phyloP scores from a whole-genome alignment of 2,113 vertebrate genomes.

The Rhynchomys soricoides region DNA sequence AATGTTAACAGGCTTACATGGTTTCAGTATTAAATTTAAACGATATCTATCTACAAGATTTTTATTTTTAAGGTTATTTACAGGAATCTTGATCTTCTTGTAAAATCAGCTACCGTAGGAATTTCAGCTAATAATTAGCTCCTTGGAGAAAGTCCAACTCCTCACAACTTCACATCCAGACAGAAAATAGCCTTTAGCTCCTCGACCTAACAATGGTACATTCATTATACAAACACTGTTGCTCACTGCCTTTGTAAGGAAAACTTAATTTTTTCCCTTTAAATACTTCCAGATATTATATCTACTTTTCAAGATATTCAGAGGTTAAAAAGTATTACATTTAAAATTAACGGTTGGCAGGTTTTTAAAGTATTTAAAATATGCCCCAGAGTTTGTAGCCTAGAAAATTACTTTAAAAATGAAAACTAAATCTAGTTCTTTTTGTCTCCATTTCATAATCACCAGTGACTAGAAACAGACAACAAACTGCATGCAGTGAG shows the following conservation, averaged over 20 bases:
- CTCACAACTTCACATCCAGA: constrained; percentile 74
- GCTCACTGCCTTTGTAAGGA: neutral
- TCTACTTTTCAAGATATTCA: neutral
- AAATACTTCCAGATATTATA: constrained; percentile 4
- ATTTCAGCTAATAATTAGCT: constrained; percentile 85
- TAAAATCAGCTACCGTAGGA: constrained; percentile 78
- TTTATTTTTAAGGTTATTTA: constrained; percentile 55
- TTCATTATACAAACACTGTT: neutral
- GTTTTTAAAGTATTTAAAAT: constrained; percentile 38
- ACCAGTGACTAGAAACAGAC: neutral
- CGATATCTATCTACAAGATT: neutral
- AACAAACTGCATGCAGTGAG: neutral
- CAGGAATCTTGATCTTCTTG: constrained; percentile 70
- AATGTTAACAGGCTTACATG: neutral
- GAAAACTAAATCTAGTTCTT: neutral
- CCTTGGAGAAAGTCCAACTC: constrained; percentile 77
- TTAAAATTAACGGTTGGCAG: neutral
- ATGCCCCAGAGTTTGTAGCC: neutral
- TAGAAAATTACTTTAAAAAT: constrained; percentile 39
- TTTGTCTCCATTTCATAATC: neutral
- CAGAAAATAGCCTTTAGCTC: constrained; percentile 69
- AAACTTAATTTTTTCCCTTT: neutral
- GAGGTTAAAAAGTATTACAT: constrained; percentile 24
- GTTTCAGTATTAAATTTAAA: constrained; percentile 36
- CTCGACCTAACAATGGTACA: constrained; percentile 19